phyloP scores from a whole-genome alignment of 2,113 vertebrate species.

The Hemibagrus wyckioides region DNA sequence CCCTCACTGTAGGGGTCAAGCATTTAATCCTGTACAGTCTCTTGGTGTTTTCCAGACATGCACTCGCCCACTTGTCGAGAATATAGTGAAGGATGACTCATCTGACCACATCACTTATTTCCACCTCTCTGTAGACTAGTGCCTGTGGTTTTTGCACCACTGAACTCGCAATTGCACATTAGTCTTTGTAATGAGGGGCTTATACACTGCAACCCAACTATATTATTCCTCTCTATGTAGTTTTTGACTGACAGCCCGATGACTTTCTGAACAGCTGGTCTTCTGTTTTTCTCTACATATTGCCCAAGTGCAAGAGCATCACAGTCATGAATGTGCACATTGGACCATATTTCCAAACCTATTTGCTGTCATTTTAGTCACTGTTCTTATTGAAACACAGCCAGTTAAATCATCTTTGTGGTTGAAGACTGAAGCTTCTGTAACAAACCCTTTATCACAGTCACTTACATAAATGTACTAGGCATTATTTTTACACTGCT shows the following conservation, averaged over 20 bases:
- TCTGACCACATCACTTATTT: conserved; percentile 27
- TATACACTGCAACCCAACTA: background rate
- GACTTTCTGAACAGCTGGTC: background rate
- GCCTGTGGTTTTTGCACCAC: conserved; percentile 20
- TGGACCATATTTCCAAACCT: background rate
- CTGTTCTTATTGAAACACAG: background rate
- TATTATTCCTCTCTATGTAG: background rate
- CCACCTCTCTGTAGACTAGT: conserved; percentile 13
- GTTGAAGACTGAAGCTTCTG: background rate
- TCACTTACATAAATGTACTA: background rate
- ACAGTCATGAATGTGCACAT: background rate
- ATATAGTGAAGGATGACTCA: conserved; percentile 27
- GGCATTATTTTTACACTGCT: background rate
- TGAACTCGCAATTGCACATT: background rate
- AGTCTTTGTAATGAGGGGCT: background rate
- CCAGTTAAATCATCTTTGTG: background rate
- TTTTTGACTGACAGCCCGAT: background rate
- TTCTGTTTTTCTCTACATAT: background rate
- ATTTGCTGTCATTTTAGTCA: background rate
- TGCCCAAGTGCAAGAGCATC: background rate
- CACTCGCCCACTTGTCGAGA: background rate
- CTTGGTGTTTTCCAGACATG: background rate
- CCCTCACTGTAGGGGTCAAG: conserved; percentile 4
- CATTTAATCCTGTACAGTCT: conserved; percentile 2
- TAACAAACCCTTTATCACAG: background rate